Base-by-base conservation (phyloP, 2,888 invertebrate genomes). In the Drosophila meridiana region DNA sequence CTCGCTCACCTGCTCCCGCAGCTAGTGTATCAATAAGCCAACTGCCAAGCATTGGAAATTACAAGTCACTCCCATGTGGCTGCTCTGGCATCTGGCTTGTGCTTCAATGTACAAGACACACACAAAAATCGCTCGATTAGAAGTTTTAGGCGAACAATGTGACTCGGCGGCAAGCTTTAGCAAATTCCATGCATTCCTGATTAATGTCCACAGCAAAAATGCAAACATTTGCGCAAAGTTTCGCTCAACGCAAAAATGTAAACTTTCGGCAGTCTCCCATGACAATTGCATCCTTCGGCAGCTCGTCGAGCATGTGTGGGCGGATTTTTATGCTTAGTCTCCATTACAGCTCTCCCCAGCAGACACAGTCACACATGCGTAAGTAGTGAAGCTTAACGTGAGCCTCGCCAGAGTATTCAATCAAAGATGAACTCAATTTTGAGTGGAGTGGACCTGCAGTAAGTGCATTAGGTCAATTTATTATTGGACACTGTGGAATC, bases 171-270 rank as follows among this genome's bases (percentile, higher is more conserved):
- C 66, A 83, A 87, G 90, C 82, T 91, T 91, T 78, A 26, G 76
- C 82, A 90, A 87, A 89, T 91, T 91, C 91, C 83, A 90, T 91
- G 87, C 86, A 90, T 91, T 90, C 86, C 77, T 87, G 89, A 91
- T 90, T 90, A 91, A 89, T 90, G 91, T 89, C 78, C 89, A 88
- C 80, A 80, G 75, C 61, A 50, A 73, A 73, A 69, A 71, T 73
- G 78, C 83, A 82, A 87, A 85, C 81, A 85, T 87, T 87, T 82
- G 80, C 58, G 60, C 65, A 77, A 87, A 87, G 80, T 87, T 47
- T 47, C 14, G 7, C 30, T 28, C 47, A 47, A 14, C 47, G 28
- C 47, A 47, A 47, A 47, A 47, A 47, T 65, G 63, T 72, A 62
- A 80, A 62, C 59, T 78, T 53, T 38, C 32, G 6, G 50, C 20